Conservation (phyloP, 2,888 invertebrate genomes). For the Nephrocerus scutellatus region DNA sequence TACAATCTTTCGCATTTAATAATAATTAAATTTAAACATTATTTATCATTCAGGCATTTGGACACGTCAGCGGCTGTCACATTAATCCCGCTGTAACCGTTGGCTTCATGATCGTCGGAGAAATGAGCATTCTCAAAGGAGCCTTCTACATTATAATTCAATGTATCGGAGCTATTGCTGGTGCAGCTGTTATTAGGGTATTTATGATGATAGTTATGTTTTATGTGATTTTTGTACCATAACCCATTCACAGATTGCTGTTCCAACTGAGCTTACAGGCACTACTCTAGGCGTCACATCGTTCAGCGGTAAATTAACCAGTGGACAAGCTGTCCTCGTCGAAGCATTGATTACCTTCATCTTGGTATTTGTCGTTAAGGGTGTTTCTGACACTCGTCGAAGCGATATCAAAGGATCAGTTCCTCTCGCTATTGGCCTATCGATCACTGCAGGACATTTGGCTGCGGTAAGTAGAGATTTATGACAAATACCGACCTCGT, state of each 20-base stretch:
- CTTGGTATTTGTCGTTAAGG: slow-evolving; percentile 78
- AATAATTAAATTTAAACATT: slow-evolving; percentile 2
- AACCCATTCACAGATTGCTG: slow-evolving; percentile 42
- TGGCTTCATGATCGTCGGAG: slow-evolving; percentile 73
- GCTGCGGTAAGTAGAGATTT: slow-evolving; percentile 61
- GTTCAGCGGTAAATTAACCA: slow-evolving; percentile 53
- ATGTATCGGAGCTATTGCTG: slow-evolving; percentile 71
- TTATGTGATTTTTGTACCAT: no score
- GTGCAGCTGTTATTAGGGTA: slow-evolving; percentile 69
- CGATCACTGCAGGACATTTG: slow-evolving; percentile 78
- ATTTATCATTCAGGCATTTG: slow-evolving; percentile 58
- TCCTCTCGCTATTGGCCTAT: slow-evolving; percentile 79
- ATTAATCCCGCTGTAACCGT: slow-evolving; percentile 88
- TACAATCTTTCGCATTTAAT: no score
- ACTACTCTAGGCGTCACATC: slow-evolving; percentile 58
- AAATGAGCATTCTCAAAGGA: slow-evolving; percentile 71
- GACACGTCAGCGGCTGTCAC: slow-evolving; percentile 85
- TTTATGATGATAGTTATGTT: slow-evolving; percentile 20
- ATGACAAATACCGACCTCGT: neutral
- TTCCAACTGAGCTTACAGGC: slow-evolving; percentile 51
- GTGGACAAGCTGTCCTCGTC: slow-evolving; percentile 70
- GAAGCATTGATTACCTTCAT: slow-evolving; percentile 83
- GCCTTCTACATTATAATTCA: slow-evolving; percentile 76
- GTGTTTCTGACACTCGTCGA: slow-evolving; percentile 73
- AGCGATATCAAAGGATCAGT: slow-evolving; percentile 75